Conservation (phyloP, 2,888 invertebrate genomes). For the Heliconius hortense region DNA sequence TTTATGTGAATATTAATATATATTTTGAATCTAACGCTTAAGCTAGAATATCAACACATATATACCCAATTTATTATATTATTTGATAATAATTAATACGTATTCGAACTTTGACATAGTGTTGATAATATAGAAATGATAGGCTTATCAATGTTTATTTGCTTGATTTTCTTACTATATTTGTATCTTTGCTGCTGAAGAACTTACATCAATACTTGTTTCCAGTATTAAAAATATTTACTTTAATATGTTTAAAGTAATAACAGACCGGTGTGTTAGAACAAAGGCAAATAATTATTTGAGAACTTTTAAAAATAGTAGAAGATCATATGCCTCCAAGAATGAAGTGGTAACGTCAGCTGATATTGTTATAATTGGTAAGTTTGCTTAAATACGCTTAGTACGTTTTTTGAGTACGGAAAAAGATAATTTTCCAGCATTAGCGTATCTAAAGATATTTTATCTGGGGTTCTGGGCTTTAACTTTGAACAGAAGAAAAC, state of each 20-base stretch:
- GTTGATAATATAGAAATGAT: conserved; percentile 33
- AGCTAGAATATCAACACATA: neutral
- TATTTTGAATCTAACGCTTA: neutral
- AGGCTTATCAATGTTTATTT: conserved; percentile 36
- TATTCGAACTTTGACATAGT: conserved; percentile 34
- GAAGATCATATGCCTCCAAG: conserved; percentile 53
- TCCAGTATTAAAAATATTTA: conserved; percentile 21
- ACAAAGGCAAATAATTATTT: conserved; percentile 58
- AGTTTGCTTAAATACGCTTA: conserved; percentile 47
- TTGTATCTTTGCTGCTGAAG: conserved; percentile 26
- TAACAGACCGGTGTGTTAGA: conserved; percentile 57
- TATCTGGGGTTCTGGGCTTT: no score
- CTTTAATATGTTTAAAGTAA: conserved; percentile 65
- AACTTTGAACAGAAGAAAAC: no score
- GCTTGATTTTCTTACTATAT: conserved; percentile 26
- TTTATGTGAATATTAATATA: no score
- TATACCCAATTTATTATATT: neutral
- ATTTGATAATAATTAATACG: conserved; percentile 29
- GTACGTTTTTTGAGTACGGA: neutral
- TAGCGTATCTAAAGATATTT: no score
- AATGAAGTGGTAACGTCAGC: conserved; percentile 78
- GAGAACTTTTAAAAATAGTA: conserved; percentile 51
- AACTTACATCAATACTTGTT: conserved; percentile 17
- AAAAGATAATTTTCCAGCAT: neutral
- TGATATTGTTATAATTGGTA: conserved; percentile 90